Conservation (phyloP, 2,797 vertebrate species). For the Geotrypetes seraphini region DNA sequence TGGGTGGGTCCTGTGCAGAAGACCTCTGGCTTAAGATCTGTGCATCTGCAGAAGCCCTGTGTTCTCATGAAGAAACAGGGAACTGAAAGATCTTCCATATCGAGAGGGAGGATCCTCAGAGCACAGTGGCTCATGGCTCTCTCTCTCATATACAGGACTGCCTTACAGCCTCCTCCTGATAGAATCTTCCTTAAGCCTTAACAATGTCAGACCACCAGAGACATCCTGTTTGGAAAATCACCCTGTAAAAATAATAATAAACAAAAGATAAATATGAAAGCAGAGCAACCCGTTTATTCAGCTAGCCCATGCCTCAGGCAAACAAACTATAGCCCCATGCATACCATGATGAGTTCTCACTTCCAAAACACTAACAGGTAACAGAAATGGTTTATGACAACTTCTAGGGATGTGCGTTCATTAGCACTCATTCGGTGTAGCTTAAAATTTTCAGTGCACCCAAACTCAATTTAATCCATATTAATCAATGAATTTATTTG, state of each 20-base stretch:
- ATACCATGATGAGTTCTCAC: no score
- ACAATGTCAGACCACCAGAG: conserved; percentile 63
- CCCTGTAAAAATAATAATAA: conserved; percentile 46
- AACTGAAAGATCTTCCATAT: conserved; percentile 26
- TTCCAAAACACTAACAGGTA: no score
- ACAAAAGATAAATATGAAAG: conserved; percentile 22
- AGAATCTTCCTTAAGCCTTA: conserved; percentile 21
- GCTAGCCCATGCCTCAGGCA: no score
- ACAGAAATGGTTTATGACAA: no score
- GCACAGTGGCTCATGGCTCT: conserved; percentile 30
- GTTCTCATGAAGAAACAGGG: conserved; percentile 19
- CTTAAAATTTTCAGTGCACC: no score
- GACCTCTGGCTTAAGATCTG: conserved; percentile 10
- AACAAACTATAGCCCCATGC: no score
- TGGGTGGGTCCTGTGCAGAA: background rate
- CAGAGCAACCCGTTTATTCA: background rate
- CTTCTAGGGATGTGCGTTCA: no score
- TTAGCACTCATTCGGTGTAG: no score
- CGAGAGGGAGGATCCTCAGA: conserved; percentile 25
- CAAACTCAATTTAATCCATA: no score
- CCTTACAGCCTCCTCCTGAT: conserved; percentile 25
- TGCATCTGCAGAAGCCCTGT: conserved; percentile 14
- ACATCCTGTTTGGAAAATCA: conserved; percentile 67
- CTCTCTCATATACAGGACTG: conserved; percentile 15
- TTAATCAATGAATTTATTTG: no score